Conservation (phyloP, 2,797 vertebrate species). For the Acropternis orthonyx region DNA sequence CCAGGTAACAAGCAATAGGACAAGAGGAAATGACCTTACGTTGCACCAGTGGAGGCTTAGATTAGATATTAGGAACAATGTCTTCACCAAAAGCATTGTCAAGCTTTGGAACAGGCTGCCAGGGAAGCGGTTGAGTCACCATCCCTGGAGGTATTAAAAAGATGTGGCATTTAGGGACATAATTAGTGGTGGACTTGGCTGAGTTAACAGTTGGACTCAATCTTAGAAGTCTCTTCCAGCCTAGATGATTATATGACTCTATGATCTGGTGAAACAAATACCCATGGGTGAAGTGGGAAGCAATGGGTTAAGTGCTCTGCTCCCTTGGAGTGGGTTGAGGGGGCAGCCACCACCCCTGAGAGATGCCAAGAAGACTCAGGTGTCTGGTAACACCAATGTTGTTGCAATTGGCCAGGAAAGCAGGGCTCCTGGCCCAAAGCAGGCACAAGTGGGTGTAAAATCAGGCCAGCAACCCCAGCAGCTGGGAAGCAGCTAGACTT, state of each 20-base stretch:
- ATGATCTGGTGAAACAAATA: background rate
- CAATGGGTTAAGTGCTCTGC: background rate
- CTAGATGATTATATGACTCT: background rate
- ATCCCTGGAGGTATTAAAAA: background rate
- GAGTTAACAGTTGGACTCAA: accelerated
- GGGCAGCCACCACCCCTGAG: background rate
- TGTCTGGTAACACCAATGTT: background rate
- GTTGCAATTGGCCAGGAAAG: background rate
- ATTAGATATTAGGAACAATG: background rate
- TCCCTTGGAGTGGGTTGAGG: background rate
- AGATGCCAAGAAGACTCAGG: background rate
- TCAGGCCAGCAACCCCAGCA: background rate
- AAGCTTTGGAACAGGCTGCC: background rate
- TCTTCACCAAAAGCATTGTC: background rate
- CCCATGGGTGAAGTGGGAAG: background rate
- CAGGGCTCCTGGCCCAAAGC: background rate
- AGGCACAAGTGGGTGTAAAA: background rate
- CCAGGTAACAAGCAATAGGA: background rate
- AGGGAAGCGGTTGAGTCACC: background rate
- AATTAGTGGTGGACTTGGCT: background rate
- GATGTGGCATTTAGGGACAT: background rate
- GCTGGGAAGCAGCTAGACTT: background rate
- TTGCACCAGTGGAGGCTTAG: background rate
- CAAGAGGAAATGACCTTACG: background rate
- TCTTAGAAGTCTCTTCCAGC: background rate